Conservation (phyloP, 2,888 invertebrate genomes). For the Scrobipalpa costella region DNA sequence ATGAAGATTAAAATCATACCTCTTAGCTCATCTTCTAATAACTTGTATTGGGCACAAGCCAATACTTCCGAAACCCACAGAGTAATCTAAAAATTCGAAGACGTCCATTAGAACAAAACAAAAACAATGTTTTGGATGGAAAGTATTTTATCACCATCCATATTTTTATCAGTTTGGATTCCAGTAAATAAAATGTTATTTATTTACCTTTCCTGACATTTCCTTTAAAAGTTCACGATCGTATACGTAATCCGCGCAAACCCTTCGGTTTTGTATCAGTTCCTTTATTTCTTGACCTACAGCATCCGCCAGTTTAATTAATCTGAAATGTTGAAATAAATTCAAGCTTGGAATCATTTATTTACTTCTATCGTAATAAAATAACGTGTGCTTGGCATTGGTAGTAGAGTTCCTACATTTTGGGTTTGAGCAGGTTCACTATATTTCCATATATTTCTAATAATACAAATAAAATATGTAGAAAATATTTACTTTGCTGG, state of each 20-base stretch:
- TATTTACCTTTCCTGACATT: slow-evolving; percentile 49
- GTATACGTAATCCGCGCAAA: slow-evolving; percentile 27
- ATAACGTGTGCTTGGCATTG: no score
- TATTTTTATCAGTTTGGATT: no score
- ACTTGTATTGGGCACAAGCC: slow-evolving; percentile 51
- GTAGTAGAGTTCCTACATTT: no score
- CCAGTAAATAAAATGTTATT: neutral
- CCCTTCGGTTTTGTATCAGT: slow-evolving; percentile 39
- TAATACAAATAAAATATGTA: no score
- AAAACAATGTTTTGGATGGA: neutral
- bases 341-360: neutral
- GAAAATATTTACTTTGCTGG: no score
- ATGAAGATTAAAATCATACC: slow-evolving; percentile 44
- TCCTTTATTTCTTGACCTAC: slow-evolving; percentile 51
- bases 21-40: slow-evolving; percentile 59
- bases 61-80: slow-evolving; percentile 63
- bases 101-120: neutral
- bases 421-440: no score
- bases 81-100: slow-evolving; percentile 49
- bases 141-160: no score
- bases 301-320: slow-evolving; percentile 48
- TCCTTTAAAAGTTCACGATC: slow-evolving; percentile 48
- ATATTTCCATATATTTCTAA: no score
- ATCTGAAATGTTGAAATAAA: slow-evolving; percentile 41
- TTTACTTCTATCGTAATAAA: no score